These are phyloP conservation scores for Labia minor DNA, from an alignment of 2,888 invertebrate species.

Conservation along the genomic window DNA sequence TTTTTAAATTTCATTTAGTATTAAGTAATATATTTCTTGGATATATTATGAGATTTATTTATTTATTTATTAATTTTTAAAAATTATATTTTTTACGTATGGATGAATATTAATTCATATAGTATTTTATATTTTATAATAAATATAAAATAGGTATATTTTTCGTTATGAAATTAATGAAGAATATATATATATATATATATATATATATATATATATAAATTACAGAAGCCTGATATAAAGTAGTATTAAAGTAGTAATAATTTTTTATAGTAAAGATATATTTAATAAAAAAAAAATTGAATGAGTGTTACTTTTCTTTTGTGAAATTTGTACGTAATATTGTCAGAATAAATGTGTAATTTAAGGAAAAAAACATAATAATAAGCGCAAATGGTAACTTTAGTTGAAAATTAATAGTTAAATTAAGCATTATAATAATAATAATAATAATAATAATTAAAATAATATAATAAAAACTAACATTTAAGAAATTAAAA, in stretches of 20 bases:
- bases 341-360: not conserved
- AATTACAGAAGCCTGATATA: not conserved
- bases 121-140: too few relatives aligned
- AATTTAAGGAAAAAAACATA: not conserved
- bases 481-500: not conserved
- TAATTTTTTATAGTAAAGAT: not conserved
- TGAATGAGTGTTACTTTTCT: not conserved
- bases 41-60: too few relatives aligned
- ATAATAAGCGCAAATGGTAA: too few relatives aligned
- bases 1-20: too few relatives aligned
- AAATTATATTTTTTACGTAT: too few relatives aligned
- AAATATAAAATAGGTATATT: too few relatives aligned
- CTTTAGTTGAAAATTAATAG: too few relatives aligned
- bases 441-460: not conserved
- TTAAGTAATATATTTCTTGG: too few relatives aligned
- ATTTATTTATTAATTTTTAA: too few relatives aligned
- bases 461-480: too few relatives aligned
- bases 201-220: not conserved
- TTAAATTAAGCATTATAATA: not conserved
- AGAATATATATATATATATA: not conserved
- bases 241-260: not conserved
- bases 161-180: not conserved
- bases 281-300: not conserved
- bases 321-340: not conserved
- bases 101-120: too few relatives aligned